Percentiles rank a stretch among this genome's conserved stretches.
phyloP scores from a whole-genome alignment of 2,888 invertebrate species.

The Cremastobaeus sp. region DNA sequence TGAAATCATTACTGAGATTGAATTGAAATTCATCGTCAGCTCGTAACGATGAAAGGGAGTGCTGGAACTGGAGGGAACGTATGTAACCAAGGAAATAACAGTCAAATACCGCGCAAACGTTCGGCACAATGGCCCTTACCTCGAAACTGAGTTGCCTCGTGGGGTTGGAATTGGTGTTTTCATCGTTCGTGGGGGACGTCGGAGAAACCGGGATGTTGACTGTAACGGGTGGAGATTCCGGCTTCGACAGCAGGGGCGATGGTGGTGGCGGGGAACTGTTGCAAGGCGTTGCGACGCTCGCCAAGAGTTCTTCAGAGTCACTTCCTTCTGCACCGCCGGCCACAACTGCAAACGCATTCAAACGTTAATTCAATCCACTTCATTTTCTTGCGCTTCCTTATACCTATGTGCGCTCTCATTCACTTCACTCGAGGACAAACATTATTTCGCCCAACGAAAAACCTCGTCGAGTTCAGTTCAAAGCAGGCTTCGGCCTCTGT shows the following conservation, averaged over 20 bases:
- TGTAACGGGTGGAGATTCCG: conserved; percentile 65
- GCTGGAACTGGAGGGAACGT: too few relatives aligned
- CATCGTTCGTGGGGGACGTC: conserved; percentile 70
- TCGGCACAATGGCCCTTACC: conserved; percentile 68
- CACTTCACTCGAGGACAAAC: too few relatives aligned
- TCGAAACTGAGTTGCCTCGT: conserved; percentile 78
- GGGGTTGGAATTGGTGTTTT: conserved; percentile 67
- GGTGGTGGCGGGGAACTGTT: conserved; percentile 70
- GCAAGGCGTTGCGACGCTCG: conserved; percentile 70
- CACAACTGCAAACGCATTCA: conserved; percentile 69
- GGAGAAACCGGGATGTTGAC: conserved; percentile 65
- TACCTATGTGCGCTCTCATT: too few relatives aligned
- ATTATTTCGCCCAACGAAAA: too few relatives aligned
- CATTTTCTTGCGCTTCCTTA: conserved; percentile 9
- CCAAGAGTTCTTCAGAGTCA: conserved; percentile 75
- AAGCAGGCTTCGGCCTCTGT: too few relatives aligned
- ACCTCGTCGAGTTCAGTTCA: too few relatives aligned
- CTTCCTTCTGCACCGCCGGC: conserved; percentile 74
- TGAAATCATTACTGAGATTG: too few relatives aligned
- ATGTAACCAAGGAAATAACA: conserved; percentile 5
- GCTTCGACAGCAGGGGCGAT: conserved; percentile 65
- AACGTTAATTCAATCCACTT: conserved; percentile 29
- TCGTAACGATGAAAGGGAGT: too few relatives aligned
- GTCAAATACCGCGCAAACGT: conserved; percentile 4
- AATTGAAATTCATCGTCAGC: too few relatives aligned